Conservation (phyloP, 2,888 invertebrate species). For the Elegia similella region DNA sequence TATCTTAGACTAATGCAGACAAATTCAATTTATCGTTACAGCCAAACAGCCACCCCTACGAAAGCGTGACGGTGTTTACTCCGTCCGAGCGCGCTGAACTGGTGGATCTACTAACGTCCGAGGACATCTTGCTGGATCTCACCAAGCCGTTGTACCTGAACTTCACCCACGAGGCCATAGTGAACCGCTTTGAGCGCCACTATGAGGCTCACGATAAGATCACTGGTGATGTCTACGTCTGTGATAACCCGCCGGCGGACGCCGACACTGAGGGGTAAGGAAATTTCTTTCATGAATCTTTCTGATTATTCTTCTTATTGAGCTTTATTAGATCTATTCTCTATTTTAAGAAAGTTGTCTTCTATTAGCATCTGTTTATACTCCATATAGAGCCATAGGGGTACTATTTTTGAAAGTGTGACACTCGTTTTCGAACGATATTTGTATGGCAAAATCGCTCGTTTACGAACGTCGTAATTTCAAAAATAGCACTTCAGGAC, state of each 20-base stretch:
- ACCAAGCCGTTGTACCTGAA: conserved; percentile 91
- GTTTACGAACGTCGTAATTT: no score
- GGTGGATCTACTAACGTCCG: conserved; percentile 86
- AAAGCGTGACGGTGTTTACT: conserved; percentile 93
- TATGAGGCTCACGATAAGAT: conserved; percentile 89
- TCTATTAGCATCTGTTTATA: no score
- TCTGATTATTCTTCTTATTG: no score
- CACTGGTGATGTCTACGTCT: conserved; percentile 90
- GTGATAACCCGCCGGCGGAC: conserved; percentile 83
- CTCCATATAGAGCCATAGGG: no score
- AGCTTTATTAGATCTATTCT: no score
- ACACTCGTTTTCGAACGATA: no score
- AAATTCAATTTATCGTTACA: conserved; percentile 58
- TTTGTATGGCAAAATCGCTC: no score
- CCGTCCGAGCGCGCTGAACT: conserved; percentile 88
- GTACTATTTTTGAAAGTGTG: no score
- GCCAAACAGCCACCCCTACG: conserved; percentile 90
- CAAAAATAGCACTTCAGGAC: no score
- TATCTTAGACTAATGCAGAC: background rate
- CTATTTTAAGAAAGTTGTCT: no score
- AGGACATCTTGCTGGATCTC: conserved; percentile 90
- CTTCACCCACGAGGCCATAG: conserved; percentile 91
- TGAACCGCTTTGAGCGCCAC: conserved; percentile 85
- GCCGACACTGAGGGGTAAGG: conserved; percentile 82
- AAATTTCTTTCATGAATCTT: no score